These are phyloP conservation scores for Melolontha melolontha DNA, from an alignment of 2,888 invertebrate genomes.

Conservation along the genomic window DNA sequence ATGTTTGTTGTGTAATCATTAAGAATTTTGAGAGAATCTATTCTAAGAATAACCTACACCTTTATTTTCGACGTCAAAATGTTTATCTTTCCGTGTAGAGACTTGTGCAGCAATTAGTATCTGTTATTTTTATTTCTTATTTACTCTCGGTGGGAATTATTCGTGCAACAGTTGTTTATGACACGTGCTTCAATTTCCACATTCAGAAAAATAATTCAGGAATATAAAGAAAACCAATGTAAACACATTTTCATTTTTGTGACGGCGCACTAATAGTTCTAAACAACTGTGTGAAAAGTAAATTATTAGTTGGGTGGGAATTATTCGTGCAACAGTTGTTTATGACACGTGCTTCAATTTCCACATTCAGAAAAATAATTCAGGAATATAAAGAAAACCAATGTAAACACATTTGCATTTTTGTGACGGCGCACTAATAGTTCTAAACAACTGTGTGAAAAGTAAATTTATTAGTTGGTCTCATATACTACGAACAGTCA, in stretches of 20 bases:
- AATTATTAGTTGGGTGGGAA: background rate
- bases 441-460: background rate
- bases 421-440: background rate
- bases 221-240: background rate
- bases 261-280: background rate
- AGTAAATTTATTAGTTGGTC: too few species aligned
- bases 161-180: slow-evolving; percentile 25
- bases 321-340: slow-evolving; percentile 17
- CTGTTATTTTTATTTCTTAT: slow-evolving; percentile 15
- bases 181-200: slow-evolving; percentile 22
- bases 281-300: background rate
- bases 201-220: slow-evolving; percentile 14
- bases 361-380: slow-evolving; percentile 14
- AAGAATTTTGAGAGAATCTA: too few species aligned
- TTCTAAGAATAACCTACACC: too few species aligned
- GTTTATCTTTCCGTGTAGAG: slow-evolving; percentile 11
- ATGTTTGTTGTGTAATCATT: too few species aligned
- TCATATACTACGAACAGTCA: too few species aligned
- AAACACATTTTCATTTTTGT: slow-evolving; percentile 21
- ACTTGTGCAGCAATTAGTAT: slow-evolving; percentile 13
- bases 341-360: slow-evolving; percentile 29
- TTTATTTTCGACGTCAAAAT: slow-evolving; percentile 17
- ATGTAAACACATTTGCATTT: slow-evolving; percentile 26
- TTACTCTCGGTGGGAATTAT: background rate
- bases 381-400: background rate